Evolutionary conservation across 2,888 invertebrate genomes (phyloP), one percentile per base, ranked within the genome.

Genomic region (Trachelus tabidus): DNA sequence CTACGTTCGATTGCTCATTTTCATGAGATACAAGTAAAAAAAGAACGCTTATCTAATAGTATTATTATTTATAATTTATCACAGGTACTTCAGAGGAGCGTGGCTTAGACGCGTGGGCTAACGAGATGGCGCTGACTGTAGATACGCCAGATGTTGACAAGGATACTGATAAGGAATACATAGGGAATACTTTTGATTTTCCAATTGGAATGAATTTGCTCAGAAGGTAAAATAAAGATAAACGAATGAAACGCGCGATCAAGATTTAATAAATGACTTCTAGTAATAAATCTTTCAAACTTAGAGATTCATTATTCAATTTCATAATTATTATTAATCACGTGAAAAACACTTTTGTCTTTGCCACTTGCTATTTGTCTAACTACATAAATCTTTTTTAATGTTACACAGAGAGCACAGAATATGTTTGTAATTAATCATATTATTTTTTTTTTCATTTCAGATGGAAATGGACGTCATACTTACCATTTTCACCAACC

Each of bases 21-120:
- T 56, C 56, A 9, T 23, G 9, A 9, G 56, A 23, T 15, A 56
- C 23, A 56, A 56, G 23, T 56, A 56, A 2, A 0, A 56, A 23
- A 23, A 23, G 23, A 56, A 33, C 23, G 75, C 40, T 6, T 73
- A 68, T 37, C 56, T 23, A 68, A 34, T 11, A 37, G 73, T 9
- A 35, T 12, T 9, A 12, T 35, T 35, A 35, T 35, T 35, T 35
- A 35, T 12, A 35, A 35, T 12, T 12, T 35, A 35, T 84, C 82
- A 75, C 78, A 96, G 96, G 96, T 1, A 94, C 95, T 0, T 92
- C 92, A 1, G 94, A 95, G 85, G 97, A 97, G 87, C 93, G 97
- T 12, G 97, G 96, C 0, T 89, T 97, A n/a, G 93, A 93, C 9
- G 94, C 94, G 75, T 97, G 96, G 96, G 93, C 94, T 0, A 93